These are phyloP conservation scores for Xestia rhomboidea DNA, from an alignment of 2,888 invertebrate genomes.

Conservation along the genomic window DNA sequence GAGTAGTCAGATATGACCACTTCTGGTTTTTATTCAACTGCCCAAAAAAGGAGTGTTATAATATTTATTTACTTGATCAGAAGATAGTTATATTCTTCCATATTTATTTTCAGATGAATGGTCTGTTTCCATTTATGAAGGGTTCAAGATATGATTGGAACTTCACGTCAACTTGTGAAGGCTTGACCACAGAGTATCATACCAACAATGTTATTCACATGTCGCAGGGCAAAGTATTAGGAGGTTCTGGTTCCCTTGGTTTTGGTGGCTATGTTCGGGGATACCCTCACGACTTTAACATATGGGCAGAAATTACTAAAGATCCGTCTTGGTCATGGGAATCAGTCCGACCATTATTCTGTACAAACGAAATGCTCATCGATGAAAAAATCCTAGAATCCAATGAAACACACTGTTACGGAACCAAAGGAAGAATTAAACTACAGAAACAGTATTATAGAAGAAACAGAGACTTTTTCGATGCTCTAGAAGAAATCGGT, in stretches of 20 bases:
- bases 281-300: slow-evolving; percentile 34
- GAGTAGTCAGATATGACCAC: background rate
- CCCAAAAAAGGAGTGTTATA: too few relatives aligned
- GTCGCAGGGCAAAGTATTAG: slow-evolving; percentile 74
- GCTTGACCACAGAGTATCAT: slow-evolving; percentile 44
- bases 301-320: slow-evolving; percentile 33
- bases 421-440: slow-evolving; percentile 80
- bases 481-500: slow-evolving; percentile 84
- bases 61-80: background rate
- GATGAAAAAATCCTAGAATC: slow-evolving; percentile 42
- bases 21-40: background rate
- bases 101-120: slow-evolving; percentile 21
- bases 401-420: slow-evolving; percentile 70
- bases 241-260: slow-evolving; percentile 49
- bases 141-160: slow-evolving; percentile 71
- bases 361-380: slow-evolving; percentile 28
- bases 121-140: slow-evolving; percentile 60
- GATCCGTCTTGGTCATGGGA: slow-evolving; percentile 44
- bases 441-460: slow-evolving; percentile 70
- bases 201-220: slow-evolving; percentile 53
- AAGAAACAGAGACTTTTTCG: slow-evolving; percentile 66
- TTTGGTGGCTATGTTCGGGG: slow-evolving; percentile 24
- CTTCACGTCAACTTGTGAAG: slow-evolving; percentile 66
- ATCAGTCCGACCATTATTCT: slow-evolving; percentile 17
- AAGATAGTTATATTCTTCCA: too few relatives aligned